These are phyloP conservation scores for Excalfactoria chinensis DNA, from an alignment of 2,113 vertebrate species.

Conservation along the genomic window DNA sequence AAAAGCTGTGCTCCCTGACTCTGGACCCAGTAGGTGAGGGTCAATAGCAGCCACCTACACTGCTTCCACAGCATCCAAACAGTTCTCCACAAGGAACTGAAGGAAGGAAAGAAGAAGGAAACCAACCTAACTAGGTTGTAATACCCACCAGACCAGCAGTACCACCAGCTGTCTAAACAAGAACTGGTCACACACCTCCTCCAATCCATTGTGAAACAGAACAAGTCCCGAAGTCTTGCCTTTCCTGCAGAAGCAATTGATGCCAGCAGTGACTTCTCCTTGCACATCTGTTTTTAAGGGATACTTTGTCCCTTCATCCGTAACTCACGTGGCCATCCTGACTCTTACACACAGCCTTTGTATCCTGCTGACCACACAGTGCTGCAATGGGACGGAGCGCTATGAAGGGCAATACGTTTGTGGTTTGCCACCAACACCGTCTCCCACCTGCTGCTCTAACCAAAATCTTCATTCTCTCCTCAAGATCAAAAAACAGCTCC, in stretches of 20 bases:
- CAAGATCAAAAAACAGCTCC: background rate
- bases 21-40: background rate
- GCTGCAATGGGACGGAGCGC: rapidly evolving
- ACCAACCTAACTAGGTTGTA: background rate
- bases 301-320: background rate
- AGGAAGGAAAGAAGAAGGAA: background rate
- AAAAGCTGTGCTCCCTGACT: background rate
- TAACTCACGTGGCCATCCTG: background rate
- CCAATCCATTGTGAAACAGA: background rate
- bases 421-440: background rate
- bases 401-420: background rate
- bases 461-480: background rate
- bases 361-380: rapidly evolving
- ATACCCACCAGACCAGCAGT: background rate
- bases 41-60: background rate
- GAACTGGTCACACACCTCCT: background rate
- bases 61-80: background rate
- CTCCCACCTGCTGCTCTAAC: background rate
- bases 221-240: rapidly evolving
- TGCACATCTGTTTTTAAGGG: background rate
- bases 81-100: background rate
- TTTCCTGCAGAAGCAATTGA: background rate
- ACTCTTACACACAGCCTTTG: background rate
- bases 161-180: background rate
- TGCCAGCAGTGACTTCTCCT: background rate